Percentiles rank a stretch among this genome's conserved stretches.
phyloP scores from a whole-genome alignment of 2,888 invertebrate species.

The Polia nebulosa region DNA sequence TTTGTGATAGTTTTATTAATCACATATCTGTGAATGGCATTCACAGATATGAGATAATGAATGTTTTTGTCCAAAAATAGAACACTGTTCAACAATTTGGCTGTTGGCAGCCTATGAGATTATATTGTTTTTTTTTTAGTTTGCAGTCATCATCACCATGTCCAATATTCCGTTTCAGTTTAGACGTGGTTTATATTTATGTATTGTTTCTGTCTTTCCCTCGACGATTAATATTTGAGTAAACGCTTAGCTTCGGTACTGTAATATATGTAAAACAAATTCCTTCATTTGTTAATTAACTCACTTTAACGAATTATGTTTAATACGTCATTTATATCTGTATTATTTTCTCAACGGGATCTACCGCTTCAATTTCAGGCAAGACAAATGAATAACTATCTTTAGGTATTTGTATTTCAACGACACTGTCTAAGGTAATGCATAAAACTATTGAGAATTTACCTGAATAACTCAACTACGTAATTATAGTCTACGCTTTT shows the following conservation, averaged over 20 bases:
- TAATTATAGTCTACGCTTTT: no score
- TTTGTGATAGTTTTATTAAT: slow-evolving; percentile 22
- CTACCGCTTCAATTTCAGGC: background rate
- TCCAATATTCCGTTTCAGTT: background rate
- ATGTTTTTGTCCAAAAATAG: slow-evolving; percentile 16
- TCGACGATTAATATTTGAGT: background rate
- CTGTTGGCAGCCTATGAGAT: background rate
- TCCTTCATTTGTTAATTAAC: background rate
- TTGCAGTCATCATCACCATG: background rate
- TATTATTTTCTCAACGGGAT: background rate
- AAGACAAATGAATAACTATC: no score
- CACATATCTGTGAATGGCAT: slow-evolving; percentile 29
- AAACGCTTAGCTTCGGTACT: background rate
- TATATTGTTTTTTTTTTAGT: background rate
- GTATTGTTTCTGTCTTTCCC: background rate
- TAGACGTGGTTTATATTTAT: no score
- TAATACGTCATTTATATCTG: background rate
- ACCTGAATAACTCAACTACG: no score
- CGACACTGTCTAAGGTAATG: no score
- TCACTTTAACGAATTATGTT: background rate
- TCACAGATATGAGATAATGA: slow-evolving; percentile 14
- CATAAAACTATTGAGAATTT: no score
- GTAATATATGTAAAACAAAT: background rate
- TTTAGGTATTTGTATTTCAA: no score
- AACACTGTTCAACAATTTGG: background rate